phyloP scores from a whole-genome alignment of 92 coral and sea anemone genomes.

The Nematostella vectensis region DNA sequence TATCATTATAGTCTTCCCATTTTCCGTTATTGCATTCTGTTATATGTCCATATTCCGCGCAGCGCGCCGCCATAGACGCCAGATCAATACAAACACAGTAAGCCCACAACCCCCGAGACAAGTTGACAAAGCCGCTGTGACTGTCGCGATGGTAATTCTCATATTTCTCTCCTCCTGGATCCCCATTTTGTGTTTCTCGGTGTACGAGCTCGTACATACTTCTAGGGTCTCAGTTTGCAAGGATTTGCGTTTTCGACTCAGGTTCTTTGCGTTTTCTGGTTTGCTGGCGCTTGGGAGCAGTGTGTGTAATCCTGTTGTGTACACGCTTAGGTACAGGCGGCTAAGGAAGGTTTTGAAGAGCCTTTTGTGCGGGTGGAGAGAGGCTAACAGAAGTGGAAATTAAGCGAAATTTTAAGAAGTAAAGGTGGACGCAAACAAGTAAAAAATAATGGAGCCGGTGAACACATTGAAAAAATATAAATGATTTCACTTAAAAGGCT shows the following conservation, averaged over 20 bases:
- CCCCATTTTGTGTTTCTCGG: not conserved
- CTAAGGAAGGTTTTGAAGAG: not conserved
- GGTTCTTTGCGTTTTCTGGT: not conserved
- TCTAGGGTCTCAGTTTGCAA: not conserved
- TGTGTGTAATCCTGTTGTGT: not conserved
- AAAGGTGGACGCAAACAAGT: too few relatives aligned
- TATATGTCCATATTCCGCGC: not conserved
- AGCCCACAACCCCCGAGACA: not conserved
- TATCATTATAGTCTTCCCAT: not conserved
- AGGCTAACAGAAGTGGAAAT: too few relatives aligned
- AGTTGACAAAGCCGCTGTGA: not conserved
- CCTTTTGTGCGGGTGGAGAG: not conserved
- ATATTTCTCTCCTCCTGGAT: not conserved
- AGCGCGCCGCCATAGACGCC: not conserved
- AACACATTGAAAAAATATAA: too few relatives aligned
- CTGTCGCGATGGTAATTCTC: not conserved
- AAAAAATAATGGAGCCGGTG: too few relatives aligned
- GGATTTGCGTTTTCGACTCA: not conserved
- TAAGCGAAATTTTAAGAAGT: too few relatives aligned
- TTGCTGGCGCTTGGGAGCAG: not conserved
- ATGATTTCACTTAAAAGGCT: too few relatives aligned
- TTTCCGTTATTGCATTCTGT: not conserved
- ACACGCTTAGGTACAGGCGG: not conserved
- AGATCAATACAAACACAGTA: not conserved
- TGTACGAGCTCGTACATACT: not conserved